Evolutionary conservation across 2,113 vertebrate genomes (phyloP).

Genomic region (Calyptomena viridis): DNA sequence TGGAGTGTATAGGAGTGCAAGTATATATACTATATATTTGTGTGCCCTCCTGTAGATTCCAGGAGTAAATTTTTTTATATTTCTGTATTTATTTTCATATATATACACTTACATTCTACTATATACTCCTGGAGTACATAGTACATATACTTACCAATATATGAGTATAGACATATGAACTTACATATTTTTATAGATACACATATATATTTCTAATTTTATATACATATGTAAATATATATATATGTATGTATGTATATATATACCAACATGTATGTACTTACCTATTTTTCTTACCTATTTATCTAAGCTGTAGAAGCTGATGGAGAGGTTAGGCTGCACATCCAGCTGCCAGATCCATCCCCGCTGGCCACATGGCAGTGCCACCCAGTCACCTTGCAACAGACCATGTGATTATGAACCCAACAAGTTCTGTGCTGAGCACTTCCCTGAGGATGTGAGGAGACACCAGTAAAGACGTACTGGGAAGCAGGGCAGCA

Average conservation of each 20-base stretch:
- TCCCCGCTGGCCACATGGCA: fast-evolving
- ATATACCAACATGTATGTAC: background rate
- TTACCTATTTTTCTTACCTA: background rate
- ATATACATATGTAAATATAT: background rate
- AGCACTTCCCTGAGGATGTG: background rate
- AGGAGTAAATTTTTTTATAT: background rate
- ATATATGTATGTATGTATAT: background rate
- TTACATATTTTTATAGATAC: background rate
- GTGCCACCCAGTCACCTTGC: background rate
- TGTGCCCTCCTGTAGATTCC: background rate
- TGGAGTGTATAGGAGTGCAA: background rate
- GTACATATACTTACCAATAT: background rate
- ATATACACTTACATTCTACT: background rate
- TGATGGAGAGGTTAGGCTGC: background rate
- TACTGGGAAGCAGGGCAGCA: background rate
- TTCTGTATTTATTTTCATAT: background rate
- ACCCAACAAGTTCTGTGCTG: background rate
- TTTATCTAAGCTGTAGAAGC: background rate
- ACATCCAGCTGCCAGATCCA: background rate
- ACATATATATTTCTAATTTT: background rate
- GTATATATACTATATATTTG: background rate
- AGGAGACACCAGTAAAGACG: fast-evolving
- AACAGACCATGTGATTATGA: fast-evolving
- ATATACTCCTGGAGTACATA: background rate
- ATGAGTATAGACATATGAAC: background rate